Conservation (phyloP, 2,888 invertebrate species). For the Diarsia dahlii region DNA sequence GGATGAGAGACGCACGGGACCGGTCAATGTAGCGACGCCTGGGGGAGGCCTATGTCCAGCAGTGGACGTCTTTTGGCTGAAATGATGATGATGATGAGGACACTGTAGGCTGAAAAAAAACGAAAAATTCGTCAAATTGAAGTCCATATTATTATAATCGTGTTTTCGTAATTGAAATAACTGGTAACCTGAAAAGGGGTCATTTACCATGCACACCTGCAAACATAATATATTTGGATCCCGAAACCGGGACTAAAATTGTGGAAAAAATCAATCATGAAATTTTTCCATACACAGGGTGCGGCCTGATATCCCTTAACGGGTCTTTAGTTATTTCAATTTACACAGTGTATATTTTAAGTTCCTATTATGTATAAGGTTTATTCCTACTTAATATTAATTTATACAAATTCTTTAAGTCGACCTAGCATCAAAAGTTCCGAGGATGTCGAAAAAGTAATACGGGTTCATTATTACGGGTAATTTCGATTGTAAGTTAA, state of each 20-base stretch:
- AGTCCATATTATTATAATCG: too few relatives aligned
- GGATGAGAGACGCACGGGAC: too few relatives aligned
- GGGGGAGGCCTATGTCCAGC: too few relatives aligned
- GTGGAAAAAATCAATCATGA: background rate
- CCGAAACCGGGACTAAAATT: background rate
- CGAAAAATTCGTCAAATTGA: background rate
- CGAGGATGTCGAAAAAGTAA: background rate
- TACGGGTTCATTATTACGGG: too few relatives aligned
- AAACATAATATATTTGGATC: background rate
- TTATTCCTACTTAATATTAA: background rate
- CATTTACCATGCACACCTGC: background rate
- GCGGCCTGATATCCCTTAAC: background rate
- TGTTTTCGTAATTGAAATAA: background rate
- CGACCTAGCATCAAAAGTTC: background rate
- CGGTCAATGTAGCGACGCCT: too few relatives aligned
- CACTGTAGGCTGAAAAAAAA: background rate
- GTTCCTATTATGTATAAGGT: background rate
- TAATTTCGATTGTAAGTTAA: background rate
- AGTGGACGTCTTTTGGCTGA: too few relatives aligned
- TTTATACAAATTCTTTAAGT: background rate
- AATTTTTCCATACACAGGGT: too few relatives aligned
- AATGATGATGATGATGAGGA: too few relatives aligned
- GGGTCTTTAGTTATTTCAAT: background rate
- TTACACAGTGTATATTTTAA: background rate
- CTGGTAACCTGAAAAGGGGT: background rate